Evolutionary conservation across 2,113 vertebrate genomes (phyloP), one percentile per base, ranked within the genome.

Genomic region (Phyllostomus hastatus): DNA sequence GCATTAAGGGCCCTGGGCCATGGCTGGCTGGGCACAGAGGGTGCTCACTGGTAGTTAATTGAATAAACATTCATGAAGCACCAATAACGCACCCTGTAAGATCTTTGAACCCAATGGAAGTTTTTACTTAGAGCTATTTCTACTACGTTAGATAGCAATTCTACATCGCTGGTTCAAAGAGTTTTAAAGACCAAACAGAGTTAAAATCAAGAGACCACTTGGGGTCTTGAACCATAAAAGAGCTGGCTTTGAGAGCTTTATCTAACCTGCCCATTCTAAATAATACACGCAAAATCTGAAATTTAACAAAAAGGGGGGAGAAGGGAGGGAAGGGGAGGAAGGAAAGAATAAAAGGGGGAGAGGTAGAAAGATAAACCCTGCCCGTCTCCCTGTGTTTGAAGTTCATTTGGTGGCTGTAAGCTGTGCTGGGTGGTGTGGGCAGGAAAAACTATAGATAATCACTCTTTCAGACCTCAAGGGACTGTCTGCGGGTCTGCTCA

Each of bases 341-440:
- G 16, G 8, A 43, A 12, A 11, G 38, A 61, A n/a, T 31, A 52
- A 20, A 52, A 52, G 5, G 5, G 7, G n/a, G 22, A 0, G 4
- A 26, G 33, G 3, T 24, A 9, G 50, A 26, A 64, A 26, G 28
- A 57, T 46, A 66, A 73, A 24, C 9, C 5, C 2, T 22, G 0
- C 78, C 20, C 69, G 43, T 43, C 7, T 24, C 0, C 0, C 5
- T 9, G 0, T 4, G 6, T 59, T 2, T 72, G 10, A 26, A 26
- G 3, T 82, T 69, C 6, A 2, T 24, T n/a, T 69, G 24, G 28
- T 72, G 35, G 10, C n/a, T 48, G 0, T n/a, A 86, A 46, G 19
- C 15, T 10, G 0, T 43, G 17, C 19, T 35, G 12, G 26, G 11
- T 15, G 10, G 14, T n/a, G 1, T 6, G 0, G 64, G 12, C 52